Conservation (phyloP, 2,113 vertebrate genomes). For the Caranx ignobilis region DNA sequence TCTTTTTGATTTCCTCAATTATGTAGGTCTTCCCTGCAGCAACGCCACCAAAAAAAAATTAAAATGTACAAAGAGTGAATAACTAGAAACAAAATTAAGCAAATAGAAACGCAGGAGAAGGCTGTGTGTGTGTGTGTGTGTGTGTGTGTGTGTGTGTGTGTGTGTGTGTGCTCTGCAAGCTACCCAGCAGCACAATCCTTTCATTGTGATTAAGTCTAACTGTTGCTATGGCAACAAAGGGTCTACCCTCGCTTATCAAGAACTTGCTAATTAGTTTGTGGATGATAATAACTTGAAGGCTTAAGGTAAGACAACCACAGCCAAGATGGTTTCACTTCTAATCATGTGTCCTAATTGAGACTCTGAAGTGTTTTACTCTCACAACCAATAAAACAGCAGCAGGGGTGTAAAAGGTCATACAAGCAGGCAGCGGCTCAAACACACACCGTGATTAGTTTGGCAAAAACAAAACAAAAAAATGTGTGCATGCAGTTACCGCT, state of each 20-base stretch:
- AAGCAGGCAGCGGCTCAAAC: slow-evolving; percentile 10
- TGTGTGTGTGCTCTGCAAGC: slow-evolving; percentile 10
- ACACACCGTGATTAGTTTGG: slow-evolving; percentile 13
- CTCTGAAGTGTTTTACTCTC: slow-evolving; percentile 49
- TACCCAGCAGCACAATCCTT: slow-evolving; percentile 47
- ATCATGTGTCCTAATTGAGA: slow-evolving; percentile 59
- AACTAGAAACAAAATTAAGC: slow-evolving; percentile 40
- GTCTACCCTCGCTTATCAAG: slow-evolving; percentile 70
- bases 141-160: neutral
- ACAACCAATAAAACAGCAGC: slow-evolving; percentile 45
- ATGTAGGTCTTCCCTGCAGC: neutral
- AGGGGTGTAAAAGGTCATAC: slow-evolving; percentile 22
- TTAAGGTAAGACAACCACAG: slow-evolving; percentile 60
- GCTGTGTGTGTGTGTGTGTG: neutral
- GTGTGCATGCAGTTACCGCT: neutral
- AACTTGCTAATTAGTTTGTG: slow-evolving; percentile 78
- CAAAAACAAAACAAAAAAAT: neutral
- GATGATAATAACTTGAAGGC: slow-evolving; percentile 77
- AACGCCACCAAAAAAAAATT: neutral
- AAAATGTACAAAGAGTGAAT: slow-evolving; percentile 8
- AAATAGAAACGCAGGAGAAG: slow-evolving; percentile 36
- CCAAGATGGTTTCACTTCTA: slow-evolving; percentile 58
- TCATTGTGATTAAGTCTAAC: slow-evolving; percentile 56
- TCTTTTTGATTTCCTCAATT: slow-evolving; percentile 18
- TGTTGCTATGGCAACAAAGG: slow-evolving; percentile 75